phyloP scores from a whole-genome alignment of 1,140 invertebrate species.

The Eufriesea mexicana region DNA sequence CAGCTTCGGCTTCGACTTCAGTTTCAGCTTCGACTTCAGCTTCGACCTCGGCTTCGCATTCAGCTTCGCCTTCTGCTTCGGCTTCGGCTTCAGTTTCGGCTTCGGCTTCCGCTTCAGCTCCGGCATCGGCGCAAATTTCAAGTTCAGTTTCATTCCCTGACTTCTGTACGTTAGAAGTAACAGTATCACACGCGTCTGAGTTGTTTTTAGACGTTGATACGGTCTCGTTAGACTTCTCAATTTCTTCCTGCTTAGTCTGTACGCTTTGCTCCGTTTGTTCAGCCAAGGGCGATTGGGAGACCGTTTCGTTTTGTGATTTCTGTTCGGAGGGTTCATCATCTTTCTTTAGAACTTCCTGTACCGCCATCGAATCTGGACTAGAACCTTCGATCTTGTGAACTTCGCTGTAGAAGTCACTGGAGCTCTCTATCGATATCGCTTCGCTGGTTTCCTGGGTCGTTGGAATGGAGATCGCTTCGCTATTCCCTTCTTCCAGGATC shows the following conservation, averaged over 20 bases:
- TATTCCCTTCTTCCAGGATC: slow-evolving; percentile 73
- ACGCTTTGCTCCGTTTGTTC: slow-evolving; percentile 34
- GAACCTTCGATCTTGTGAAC: slow-evolving; percentile 75
- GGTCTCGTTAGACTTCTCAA: background rate
- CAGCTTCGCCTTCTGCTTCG: slow-evolving; percentile 4
- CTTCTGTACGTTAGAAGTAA: background rate
- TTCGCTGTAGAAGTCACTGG: slow-evolving; percentile 82
- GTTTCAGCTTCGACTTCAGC: slow-evolving; percentile 35
- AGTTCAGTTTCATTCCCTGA: background rate
- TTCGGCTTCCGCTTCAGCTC: background rate
- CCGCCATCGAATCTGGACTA: slow-evolving; percentile 68
- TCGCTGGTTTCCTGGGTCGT: slow-evolving; percentile 77
- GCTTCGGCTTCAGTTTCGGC: background rate
- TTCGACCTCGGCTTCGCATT: slow-evolving; percentile 23
- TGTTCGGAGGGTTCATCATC: slow-evolving; percentile 58
- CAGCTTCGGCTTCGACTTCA: slow-evolving; percentile 60
- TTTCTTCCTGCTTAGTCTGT: slow-evolving; percentile 33
- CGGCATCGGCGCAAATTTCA: background rate
- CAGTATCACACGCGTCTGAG: slow-evolving; percentile 27
- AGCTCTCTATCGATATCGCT: slow-evolving; percentile 75
- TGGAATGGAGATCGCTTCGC: slow-evolving; percentile 68
- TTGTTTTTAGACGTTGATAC: slow-evolving; percentile 58
- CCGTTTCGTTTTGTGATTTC: slow-evolving; percentile 1
- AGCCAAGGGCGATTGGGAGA: slow-evolving; percentile 13
- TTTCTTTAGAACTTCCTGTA: slow-evolving; percentile 66